A percentile compares a stretch with the other conserved stretches of the same genome.
Conservation (phyloP, 2,113 vertebrate species). For the Melanotaenia duboulayi region DNA sequence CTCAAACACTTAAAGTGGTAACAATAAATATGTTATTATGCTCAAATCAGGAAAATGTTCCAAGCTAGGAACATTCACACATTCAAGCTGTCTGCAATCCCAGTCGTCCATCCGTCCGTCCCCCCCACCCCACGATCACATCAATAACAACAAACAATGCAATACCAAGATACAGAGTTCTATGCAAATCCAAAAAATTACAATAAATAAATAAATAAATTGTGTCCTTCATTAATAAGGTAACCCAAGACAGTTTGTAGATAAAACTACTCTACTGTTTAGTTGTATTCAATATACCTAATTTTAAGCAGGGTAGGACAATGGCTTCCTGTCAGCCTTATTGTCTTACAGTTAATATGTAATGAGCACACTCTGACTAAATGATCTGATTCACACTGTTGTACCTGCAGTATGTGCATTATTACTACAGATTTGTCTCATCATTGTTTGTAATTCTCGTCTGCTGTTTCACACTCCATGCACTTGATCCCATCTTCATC, state of each 20-base stretch:
- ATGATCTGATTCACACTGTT: background rate
- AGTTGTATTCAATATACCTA: constrained; percentile 40
- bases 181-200: background rate
- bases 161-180: constrained; percentile 53
- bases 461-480: background rate
- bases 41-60: constrained; percentile 38
- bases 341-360: background rate
- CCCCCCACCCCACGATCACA: constrained; percentile 52
- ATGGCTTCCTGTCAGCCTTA: background rate
- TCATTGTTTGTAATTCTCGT: background rate
- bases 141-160: constrained; percentile 62
- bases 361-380: background rate
- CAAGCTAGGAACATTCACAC: constrained; percentile 27
- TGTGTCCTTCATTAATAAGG: constrained; percentile 63
- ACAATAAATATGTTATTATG: constrained; percentile 50
- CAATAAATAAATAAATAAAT: constrained; percentile 14
- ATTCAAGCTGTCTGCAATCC: constrained; percentile 25
- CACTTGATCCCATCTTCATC: background rate
- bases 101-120: too few species aligned
- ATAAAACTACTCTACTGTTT: constrained; percentile 44
- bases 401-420: background rate
- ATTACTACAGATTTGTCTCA: background rate
- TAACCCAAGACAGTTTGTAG: constrained; percentile 39
- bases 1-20: constrained; percentile 20
- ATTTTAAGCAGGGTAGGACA: constrained; percentile 34